Percentiles rank a stretch among this genome's conserved stretches.
These are phyloP conservation scores for Orchesella cincta DNA, from an alignment of 1,140 invertebrate genomes.

Conservation along the genomic window DNA sequence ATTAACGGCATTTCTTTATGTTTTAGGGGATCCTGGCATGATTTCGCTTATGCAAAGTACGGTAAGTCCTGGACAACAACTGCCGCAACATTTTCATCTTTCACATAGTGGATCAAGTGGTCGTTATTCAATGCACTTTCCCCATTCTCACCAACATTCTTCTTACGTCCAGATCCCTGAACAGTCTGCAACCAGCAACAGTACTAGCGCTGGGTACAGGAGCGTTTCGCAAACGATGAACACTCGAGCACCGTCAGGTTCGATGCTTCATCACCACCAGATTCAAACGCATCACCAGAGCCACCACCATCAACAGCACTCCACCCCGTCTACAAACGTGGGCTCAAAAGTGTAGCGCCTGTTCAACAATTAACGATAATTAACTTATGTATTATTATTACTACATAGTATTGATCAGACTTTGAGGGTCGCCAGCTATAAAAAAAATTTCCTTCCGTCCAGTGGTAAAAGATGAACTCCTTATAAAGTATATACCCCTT, in stretches of 20 bases:
- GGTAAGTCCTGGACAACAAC: slow-evolving; percentile 10
- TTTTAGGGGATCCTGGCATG: neutral
- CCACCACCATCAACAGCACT: slow-evolving; percentile 11
- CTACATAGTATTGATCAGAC: too few relatives aligned
- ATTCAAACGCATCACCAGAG: neutral
- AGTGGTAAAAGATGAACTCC: too few relatives aligned
- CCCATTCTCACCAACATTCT: slow-evolving; percentile 26
- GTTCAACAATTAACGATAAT: too few relatives aligned
- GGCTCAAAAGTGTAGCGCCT: slow-evolving; percentile 19
- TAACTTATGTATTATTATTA: too few relatives aligned
- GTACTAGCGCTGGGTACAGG: neutral
- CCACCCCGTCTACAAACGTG: neutral
- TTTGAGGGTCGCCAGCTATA: too few relatives aligned
- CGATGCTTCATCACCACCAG: neutral
- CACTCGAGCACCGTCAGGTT: neutral
- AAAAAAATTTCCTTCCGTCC: too few relatives aligned
- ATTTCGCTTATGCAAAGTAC: neutral
- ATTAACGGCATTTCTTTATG: neutral
- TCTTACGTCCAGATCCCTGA: slow-evolving; percentile 16
- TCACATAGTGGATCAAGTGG: slow-evolving; percentile 2
- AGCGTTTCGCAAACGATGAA: neutral
- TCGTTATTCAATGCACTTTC: slow-evolving; percentile 23
- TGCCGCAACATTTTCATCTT: neutral
- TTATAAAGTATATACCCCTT: too few relatives aligned
- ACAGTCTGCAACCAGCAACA: neutral